Evolutionary conservation across 1,140 invertebrate genomes (phyloP), one percentile per base, ranked within the genome.

Genomic region (Ceratitis capitata): DNA sequence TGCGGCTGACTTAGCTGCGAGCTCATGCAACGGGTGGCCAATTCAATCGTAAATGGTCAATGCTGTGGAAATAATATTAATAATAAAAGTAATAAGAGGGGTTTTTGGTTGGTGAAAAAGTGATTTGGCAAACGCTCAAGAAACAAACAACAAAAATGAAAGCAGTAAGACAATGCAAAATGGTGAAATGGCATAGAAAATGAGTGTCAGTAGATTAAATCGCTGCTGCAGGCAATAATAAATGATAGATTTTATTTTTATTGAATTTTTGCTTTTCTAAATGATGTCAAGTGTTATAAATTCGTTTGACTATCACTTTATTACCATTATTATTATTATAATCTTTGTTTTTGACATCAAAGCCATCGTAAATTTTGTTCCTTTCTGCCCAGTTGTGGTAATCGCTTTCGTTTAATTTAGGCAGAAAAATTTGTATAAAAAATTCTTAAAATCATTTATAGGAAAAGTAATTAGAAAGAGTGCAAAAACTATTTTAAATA

Each of bases 161-260:
- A 9, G n/a, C n/a, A n/a, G n/a, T n/a, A n/a, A 56, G 51, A 56
- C 51, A 56, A 56, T 56, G 51, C 51, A 56, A 56, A 56, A 6
- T 56, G n/a, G 58, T 23, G 32, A 35, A 69, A 69, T 69, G 29
- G 61, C 26, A 69, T 69, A 69, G 61, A 69, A 35, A 69, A 69
- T 35, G 29, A n/a, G 14, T 69, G 61, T 16, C 29, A 69, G 61
- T 69, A 29, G 29, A 69, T 35, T 69, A 69, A 19, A 69, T n/a
- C n/a, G n/a, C n/a, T 14, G 61, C n/a, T 19, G 32, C 5, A 39
- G 61, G 29, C 61, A 69, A 69, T 69, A 69, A 69, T 69, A 69
- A 69, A 69, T 69, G 61, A 32, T 69, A n/a, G 23, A 23, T 56
- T 56, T 23, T 23, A 39, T 16, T 69, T 69, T 69, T 35, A 39